These are phyloP conservation scores for Mohoua ochrocephala DNA, from an alignment of 2,113 vertebrate species.

Conservation along the genomic window DNA sequence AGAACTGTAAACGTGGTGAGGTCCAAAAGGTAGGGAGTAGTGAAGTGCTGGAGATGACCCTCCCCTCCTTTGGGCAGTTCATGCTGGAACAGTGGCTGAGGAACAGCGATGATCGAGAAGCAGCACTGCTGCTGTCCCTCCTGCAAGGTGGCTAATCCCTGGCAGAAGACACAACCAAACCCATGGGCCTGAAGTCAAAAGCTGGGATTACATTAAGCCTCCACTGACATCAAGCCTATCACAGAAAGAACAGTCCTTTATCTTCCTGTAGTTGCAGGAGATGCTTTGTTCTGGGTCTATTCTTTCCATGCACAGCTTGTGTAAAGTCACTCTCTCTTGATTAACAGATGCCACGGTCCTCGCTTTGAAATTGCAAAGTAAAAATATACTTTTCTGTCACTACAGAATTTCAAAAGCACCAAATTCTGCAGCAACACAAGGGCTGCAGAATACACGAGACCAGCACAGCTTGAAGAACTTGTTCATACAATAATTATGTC, in stretches of 20 bases:
- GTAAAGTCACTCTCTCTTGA: not conserved
- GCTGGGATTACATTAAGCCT: not conserved
- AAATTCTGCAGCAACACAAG: conserved; percentile 1
- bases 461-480: conserved; percentile 44
- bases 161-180: not conserved
- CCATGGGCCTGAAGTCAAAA: not conserved
- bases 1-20: not conserved
- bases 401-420: not conserved
- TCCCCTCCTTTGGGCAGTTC: not conserved
- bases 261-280: not conserved
- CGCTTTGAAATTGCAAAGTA: not conserved
- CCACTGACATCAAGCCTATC: not conserved
- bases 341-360: not conserved
- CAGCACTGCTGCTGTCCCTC: not conserved
- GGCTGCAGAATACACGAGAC: not conserved
- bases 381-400: conserved; percentile 16
- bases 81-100: not conserved
- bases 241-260: not conserved
- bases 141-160: not conserved
- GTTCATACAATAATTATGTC: conserved; percentile 31
- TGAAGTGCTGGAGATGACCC: not conserved
- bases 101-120: not conserved
- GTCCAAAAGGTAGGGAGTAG: not conserved
- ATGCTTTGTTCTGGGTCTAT: not conserved
- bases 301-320: not conserved